phyloP scores from a whole-genome alignment of 2,888 invertebrate species.

The Cheilosia soror region DNA sequence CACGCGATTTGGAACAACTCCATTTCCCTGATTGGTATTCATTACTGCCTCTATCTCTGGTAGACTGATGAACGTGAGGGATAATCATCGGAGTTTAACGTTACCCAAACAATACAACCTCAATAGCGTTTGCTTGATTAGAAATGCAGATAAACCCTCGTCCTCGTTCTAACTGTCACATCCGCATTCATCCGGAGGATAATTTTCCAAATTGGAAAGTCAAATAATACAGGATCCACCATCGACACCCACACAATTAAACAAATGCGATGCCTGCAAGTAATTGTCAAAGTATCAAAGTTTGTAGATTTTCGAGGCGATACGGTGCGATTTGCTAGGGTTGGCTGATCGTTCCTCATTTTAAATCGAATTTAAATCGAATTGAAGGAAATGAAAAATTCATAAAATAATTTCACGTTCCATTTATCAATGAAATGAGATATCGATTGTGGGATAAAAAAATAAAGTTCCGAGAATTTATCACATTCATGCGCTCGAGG shows the following conservation, averaged over 20 bases:
- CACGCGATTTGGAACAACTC: not conserved
- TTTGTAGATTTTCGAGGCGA: slow-evolving; percentile 26
- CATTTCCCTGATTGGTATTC: slow-evolving; percentile 10
- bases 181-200: slow-evolving; percentile 58
- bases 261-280: slow-evolving; percentile 11
- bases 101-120: not conserved
- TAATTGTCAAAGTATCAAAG: slow-evolving; percentile 27
- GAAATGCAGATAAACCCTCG: slow-evolving; percentile 25
- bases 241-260: slow-evolving; percentile 29
- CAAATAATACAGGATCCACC: slow-evolving; percentile 22
- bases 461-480: slow-evolving; percentile 24
- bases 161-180: slow-evolving; percentile 36
- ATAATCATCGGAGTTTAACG: slow-evolving; percentile 22
- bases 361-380: slow-evolving; percentile 51
- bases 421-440: slow-evolving; percentile 63
- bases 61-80: slow-evolving; percentile 29
- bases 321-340: not conserved
- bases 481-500: slow-evolving; percentile 3
- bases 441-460: slow-evolving; percentile 47
- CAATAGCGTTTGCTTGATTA: slow-evolving; percentile 32
- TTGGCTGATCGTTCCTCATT: not conserved
- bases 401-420: slow-evolving; percentile 70
- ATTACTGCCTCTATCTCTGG: not conserved
- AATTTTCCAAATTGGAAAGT: slow-evolving; percentile 57
- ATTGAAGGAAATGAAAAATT: slow-evolving; percentile 32